Percentiles rank a stretch among this genome's conserved stretches.
phyloP scores from a whole-genome alignment of 2,888 invertebrate species.

The Callyntrura guangdongensis region DNA sequence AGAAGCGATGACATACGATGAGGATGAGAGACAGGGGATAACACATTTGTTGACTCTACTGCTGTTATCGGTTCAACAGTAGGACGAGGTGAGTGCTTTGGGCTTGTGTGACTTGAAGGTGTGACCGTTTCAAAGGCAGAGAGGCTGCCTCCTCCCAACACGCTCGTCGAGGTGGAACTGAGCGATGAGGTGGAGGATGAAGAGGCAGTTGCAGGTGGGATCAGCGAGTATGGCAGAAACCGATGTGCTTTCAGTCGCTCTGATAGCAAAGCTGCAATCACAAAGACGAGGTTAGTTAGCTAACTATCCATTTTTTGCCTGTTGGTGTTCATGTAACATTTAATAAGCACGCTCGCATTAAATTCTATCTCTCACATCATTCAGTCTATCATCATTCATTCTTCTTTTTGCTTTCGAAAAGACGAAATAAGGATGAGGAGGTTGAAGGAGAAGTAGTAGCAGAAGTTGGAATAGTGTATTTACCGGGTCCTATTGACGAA shows the following conservation, averaged over 20 bases:
- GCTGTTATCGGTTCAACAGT: conserved; percentile 78
- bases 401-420: conserved; percentile 79
- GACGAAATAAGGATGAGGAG: conserved; percentile 73
- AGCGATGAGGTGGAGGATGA: conserved; percentile 85
- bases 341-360: conserved; percentile 51
- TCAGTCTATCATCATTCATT: conserved; percentile 76
- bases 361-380: conserved; percentile 64
- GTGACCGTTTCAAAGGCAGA: conserved; percentile 97
- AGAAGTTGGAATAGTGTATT: conserved; percentile 76
- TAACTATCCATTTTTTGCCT: conserved; percentile 32
- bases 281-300: conserved; percentile 78
- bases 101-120: conserved; percentile 88
- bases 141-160: conserved; percentile 88
- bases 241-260: conserved; percentile 89
- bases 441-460: conserved; percentile 66
- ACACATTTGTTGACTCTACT: conserved; percentile 85
- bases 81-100: conserved; percentile 87
- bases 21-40: conserved; percentile 81
- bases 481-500: conserved; percentile 85
- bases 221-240: conserved; percentile 94
- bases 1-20: conserved; percentile 86
- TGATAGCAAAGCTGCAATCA: conserved; percentile 86
- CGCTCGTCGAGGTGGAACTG: conserved; percentile 85
- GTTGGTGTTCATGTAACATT: conserved; percentile 10
- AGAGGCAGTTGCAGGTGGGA: conserved; percentile 88